A percentile compares a stretch with the other conserved stretches of the same genome.
Evolutionary conservation across 2,113 vertebrate species (phyloP).

Genomic region (Vanacampus margaritifer): DNA sequence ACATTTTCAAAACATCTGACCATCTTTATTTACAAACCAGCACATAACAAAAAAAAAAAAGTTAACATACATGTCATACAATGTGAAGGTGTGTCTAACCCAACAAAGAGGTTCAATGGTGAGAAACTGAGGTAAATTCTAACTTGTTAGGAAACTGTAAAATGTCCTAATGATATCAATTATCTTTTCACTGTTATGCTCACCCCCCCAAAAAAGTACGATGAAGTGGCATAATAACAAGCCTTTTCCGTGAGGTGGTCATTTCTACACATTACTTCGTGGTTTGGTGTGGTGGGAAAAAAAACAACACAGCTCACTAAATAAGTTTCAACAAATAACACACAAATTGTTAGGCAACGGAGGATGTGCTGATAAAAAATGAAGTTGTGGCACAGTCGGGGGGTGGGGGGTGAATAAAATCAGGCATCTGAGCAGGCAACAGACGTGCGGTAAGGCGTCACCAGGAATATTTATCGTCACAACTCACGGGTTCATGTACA

Average conservation of each 20-base stretch:
- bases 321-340: conserved; percentile 1
- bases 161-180: not conserved
- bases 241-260: not conserved
- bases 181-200: not conserved
- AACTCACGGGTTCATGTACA: conserved; percentile 6
- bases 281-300: not conserved
- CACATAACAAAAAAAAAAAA: conserved; percentile 38
- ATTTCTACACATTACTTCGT: not conserved
- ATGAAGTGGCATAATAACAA: not conserved
- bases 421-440: conserved; percentile 30
- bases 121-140: conserved; percentile 10
- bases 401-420: conserved; percentile 10
- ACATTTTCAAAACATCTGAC: conserved; percentile 50
- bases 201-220: not conserved
- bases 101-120: conserved; percentile 3
- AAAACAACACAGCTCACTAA: not conserved
- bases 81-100: conserved; percentile 6
- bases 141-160: conserved; percentile 7
- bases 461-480: conserved; percentile 9
- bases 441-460: conserved; percentile 40
- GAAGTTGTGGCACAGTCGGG: conserved; percentile 24
- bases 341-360: not conserved
- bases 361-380: conserved; percentile 2
- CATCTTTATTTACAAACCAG: conserved; percentile 66
- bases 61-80: conserved; percentile 17